These are phyloP conservation scores for Scaptomyza tumidula DNA, from an alignment of 2,888 invertebrate genomes.

Conservation along the genomic window DNA sequence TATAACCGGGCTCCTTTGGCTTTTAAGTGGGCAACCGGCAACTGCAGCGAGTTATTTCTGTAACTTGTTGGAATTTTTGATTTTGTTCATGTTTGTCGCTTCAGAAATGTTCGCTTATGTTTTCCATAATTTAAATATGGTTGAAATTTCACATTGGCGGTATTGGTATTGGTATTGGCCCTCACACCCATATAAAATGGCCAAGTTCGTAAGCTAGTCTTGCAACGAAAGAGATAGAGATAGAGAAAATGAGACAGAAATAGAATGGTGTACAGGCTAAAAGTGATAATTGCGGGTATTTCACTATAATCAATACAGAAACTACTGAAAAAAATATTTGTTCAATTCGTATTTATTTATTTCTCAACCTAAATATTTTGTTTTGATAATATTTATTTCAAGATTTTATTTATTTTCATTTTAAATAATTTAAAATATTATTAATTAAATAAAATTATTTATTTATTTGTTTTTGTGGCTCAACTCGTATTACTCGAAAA, in stretches of 20 bases:
- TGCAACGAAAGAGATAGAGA: no score
- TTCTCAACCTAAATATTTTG: no score
- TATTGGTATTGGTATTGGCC: constrained; percentile 31
- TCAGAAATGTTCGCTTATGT: constrained; percentile 76
- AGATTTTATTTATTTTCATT: not conserved
- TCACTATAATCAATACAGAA: not conserved
- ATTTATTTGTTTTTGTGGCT: no score
- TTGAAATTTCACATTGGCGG: constrained; percentile 58
- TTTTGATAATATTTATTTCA: not conserved
- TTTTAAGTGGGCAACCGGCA: constrained; percentile 63
- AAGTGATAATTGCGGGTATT: not conserved
- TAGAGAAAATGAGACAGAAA: not conserved
- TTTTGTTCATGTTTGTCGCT: constrained; percentile 78
- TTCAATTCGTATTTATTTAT: no score
- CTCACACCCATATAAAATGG: constrained; percentile 21
- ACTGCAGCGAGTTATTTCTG: constrained; percentile 72
- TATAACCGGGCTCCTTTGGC: constrained; percentile 45
- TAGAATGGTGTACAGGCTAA: not conserved
- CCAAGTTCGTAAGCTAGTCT: constrained; percentile 15
- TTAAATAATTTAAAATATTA: no score
- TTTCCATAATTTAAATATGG: constrained; percentile 80
- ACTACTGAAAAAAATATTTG: not conserved
- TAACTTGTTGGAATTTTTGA: constrained; percentile 81
- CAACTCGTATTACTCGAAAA: no score
- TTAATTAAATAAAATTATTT: not conserved